Evolutionary conservation across 1,140 invertebrate species (phyloP).

Genomic region (Xylocopa sonorina): DNA sequence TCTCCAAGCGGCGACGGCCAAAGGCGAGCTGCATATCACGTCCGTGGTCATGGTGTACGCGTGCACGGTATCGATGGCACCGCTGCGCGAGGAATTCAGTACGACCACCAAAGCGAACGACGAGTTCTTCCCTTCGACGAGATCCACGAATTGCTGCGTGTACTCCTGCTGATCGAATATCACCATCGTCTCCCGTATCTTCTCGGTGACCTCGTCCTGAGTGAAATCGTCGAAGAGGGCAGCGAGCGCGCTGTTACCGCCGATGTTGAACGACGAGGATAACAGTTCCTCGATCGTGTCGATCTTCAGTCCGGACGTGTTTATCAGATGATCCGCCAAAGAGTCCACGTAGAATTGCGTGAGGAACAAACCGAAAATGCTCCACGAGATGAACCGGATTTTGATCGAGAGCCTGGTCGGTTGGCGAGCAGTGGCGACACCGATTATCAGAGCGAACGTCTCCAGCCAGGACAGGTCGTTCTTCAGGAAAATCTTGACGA

Average conservation of each 20-base stretch:
- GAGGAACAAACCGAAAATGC: constrained; percentile 73
- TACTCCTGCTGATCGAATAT: constrained; percentile 63
- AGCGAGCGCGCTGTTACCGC: constrained; percentile 53
- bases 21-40: constrained; percentile 67
- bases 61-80: constrained; percentile 34
- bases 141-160: constrained; percentile 22
- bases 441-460: constrained; percentile 70
- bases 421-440: constrained; percentile 57
- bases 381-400: constrained; percentile 73
- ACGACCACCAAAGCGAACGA: constrained; percentile 67
- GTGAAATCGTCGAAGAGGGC: constrained; percentile 44
- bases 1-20: constrained; percentile 70
- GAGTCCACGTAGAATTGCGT: constrained; percentile 75
- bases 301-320: constrained; percentile 60
- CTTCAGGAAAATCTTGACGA: constrained; percentile 64
- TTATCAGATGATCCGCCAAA: constrained; percentile 73
- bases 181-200: constrained; percentile 57
- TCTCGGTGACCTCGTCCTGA: constrained; percentile 29
- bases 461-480: constrained; percentile 70
- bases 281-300: constrained; percentile 61
- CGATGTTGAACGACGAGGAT: constrained; percentile 54
- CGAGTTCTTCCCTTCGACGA: constrained; percentile 60
- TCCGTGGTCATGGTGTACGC: constrained; percentile 67
- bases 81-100: constrained; percentile 67
- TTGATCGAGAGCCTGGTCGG: constrained; percentile 64